Base-by-base conservation (phyloP, 1,140 invertebrate genomes). In the Hypothenemus hampei region DNA sequence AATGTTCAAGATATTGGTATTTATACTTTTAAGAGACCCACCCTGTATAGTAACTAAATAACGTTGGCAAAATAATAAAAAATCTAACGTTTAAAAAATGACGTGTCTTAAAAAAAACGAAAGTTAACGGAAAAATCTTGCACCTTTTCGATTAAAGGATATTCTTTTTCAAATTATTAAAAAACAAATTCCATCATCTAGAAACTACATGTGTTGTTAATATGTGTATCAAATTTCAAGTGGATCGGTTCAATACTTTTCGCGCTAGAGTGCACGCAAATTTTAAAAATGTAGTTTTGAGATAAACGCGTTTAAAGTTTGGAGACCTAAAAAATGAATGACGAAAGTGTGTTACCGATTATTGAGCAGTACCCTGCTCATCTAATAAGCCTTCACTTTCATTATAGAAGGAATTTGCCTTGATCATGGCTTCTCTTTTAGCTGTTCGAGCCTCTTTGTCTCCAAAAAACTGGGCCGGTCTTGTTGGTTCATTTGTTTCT, bases 81-180 rank as follows among this genome's bases (percentile, higher is more conserved):
- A n/a, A n/a, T n/a, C n/a, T n/a, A n/a, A n/a, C n/a, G n/a, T n/a
- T n/a, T n/a, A n/a, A n/a, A n/a, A n/a, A n/a, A n/a, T n/a, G n/a
- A n/a, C n/a, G n/a, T n/a, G n/a, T n/a, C n/a, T n/a, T n/a, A n/a
- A n/a, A n/a, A n/a, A n/a, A n/a, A n/a, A n/a, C n/a, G n/a, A n/a
- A n/a, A n/a, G n/a, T n/a, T n/a, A n/a, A n/a, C n/a, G n/a, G n/a
- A n/a, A n/a, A n/a, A n/a, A n/a, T n/a, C n/a, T n/a, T n/a, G n/a
- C n/a, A n/a, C n/a, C n/a, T n/a, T n/a, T n/a, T n/a, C n/a, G n/a
- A n/a, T n/a, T n/a, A 62, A 59, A 71, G 58, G 60, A 73, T 65
- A 73, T 78, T 46, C 68, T 78, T 4, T 75, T 78, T 48, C 75
- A 79, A 61, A 77, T 11, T 11, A 11, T 31, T 13, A 31, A 31